Evolutionary conservation across 2,888 invertebrate species (phyloP).

Genomic region (Synergus gifuensis): DNA sequence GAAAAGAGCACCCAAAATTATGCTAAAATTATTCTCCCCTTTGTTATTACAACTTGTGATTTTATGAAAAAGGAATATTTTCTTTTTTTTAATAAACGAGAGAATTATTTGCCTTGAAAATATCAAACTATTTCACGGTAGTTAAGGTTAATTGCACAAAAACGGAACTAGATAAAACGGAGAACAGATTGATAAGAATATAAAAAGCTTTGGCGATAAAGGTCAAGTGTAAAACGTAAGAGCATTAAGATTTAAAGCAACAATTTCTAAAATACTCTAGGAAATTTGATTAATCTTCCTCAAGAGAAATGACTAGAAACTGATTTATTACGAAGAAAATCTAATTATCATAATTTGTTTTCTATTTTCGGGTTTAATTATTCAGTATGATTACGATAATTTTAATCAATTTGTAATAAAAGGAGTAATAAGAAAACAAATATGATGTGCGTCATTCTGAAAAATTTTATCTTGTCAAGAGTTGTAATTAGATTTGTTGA

Average conservation of each 20-base stretch:
- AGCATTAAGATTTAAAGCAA: background rate
- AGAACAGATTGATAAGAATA: slow-evolving; percentile 40
- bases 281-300: background rate
- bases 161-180: slow-evolving; percentile 6
- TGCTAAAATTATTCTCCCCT: background rate
- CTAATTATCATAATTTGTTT: background rate
- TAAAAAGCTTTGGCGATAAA: slow-evolving; percentile 17
- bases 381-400: too few species aligned
- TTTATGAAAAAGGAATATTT: background rate
- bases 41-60: background rate
- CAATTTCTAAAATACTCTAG: background rate
- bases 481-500: too few species aligned
- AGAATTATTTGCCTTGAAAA: background rate
- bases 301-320: background rate
- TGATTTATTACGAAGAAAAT: background rate
- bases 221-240: slow-evolving; percentile 16
- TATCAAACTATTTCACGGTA: background rate
- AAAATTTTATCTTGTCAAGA: too few species aligned
- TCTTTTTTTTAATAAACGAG: background rate
- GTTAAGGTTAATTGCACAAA: background rate
- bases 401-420: too few species aligned
- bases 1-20: background rate
- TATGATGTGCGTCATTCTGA: too few species aligned
- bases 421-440: too few species aligned
- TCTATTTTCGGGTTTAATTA: too few species aligned